Evolutionary conservation across 2,113 vertebrate genomes (phyloP).

Genomic region (Antidorcas marsupialis): DNA sequence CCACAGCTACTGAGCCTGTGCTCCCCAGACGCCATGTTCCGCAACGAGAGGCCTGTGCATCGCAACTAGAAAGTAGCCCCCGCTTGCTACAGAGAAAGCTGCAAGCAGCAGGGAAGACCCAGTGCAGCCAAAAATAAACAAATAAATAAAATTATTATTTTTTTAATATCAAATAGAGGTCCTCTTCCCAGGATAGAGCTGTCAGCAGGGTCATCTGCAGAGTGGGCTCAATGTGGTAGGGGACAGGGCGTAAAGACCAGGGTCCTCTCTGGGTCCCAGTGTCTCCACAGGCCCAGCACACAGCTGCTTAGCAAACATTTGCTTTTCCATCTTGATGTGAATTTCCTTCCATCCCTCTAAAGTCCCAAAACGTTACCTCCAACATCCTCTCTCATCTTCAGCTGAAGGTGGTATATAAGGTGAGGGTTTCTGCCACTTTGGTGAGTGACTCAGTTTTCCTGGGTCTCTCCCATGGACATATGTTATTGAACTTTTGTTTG

Average conservation of each 20-base stretch:
- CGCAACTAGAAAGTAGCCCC: neutral
- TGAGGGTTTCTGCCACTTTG: neutral
- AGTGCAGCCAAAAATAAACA: neutral
- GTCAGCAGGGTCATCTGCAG: neutral
- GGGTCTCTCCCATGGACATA: neutral
- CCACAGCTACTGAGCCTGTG: neutral
- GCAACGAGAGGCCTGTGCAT: neutral
- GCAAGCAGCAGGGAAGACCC: neutral
- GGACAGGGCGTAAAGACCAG: neutral
- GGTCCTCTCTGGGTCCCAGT: neutral
- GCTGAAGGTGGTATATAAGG: neutral
- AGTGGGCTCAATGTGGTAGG: neutral
- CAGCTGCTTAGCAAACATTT: neutral
- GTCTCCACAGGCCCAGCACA: neutral
- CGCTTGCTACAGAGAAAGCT: rapidly evolving
- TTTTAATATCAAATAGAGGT: neutral
- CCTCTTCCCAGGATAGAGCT: neutral
- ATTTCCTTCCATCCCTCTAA: neutral
- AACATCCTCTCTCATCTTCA: neutral
- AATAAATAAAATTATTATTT: neutral
- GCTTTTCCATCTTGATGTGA: neutral
- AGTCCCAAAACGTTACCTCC: neutral
- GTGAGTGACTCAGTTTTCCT: neutral
- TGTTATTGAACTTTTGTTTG: neutral
- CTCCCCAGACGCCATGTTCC: neutral